Conservation (phyloP, 2,888 invertebrate genomes). For the Cephonodes hylas region DNA sequence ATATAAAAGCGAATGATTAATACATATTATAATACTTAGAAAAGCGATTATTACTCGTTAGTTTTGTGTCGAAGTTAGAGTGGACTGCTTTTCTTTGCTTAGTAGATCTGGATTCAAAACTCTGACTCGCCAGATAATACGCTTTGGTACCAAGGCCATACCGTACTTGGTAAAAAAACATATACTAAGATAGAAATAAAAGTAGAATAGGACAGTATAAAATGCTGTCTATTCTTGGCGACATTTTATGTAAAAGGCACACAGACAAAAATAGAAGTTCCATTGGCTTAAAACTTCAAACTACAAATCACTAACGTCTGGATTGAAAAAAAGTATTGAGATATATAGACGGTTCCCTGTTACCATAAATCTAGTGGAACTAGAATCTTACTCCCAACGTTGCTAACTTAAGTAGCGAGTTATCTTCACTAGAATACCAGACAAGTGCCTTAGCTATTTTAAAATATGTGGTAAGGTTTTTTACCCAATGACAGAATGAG, state of each 20-base stretch:
- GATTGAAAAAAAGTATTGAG: constrained; percentile 36
- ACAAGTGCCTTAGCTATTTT: background rate
- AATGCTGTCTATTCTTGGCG: background rate
- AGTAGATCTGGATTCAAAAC: no score
- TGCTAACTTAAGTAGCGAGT: constrained; percentile 15
- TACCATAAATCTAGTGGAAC: constrained; percentile 36
- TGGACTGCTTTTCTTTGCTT: no score
- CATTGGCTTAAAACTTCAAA: constrained; percentile 17
- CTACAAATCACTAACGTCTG: constrained; percentile 23
- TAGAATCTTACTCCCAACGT: constrained; percentile 8
- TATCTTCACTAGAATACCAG: constrained; percentile 4
- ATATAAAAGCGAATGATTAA: no score
- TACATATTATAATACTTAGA: no score
- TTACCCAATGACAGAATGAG: background rate
- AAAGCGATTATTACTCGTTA: no score
- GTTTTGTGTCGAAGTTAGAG: no score
- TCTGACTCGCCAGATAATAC: no score
- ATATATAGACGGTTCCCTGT: constrained; percentile 35
- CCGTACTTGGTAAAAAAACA: background rate
- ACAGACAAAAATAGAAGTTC: constrained; percentile 7
- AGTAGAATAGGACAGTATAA: background rate
- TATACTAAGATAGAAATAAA: background rate
- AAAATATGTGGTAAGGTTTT: background rate
- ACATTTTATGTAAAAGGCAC: background rate
- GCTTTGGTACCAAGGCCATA: no score